phyloP scores from a whole-genome alignment of 2,888 invertebrate species.

The Meta bourneti region DNA sequence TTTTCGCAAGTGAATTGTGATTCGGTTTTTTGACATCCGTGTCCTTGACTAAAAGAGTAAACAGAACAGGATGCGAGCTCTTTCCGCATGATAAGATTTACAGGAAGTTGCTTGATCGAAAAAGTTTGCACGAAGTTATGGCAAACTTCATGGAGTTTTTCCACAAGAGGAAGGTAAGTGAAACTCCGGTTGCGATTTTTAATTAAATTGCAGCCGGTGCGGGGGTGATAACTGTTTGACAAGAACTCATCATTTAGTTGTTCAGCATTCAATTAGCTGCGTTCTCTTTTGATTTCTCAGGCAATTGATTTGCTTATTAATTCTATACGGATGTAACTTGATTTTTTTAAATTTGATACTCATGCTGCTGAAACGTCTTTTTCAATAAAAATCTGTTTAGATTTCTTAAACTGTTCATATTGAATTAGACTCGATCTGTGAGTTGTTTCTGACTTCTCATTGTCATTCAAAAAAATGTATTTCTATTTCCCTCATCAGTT shows the following conservation, averaged over 20 bases:
- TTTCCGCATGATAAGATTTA: conserved; percentile 73
- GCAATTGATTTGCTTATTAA: neutral
- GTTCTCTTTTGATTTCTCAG: neutral
- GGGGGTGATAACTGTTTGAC: neutral
- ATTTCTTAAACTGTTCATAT: too few species aligned
- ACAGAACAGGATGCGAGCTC: conserved; percentile 55
- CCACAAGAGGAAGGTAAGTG: conserved; percentile 69
- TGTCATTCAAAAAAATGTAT: too few species aligned
- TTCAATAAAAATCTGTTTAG: too few species aligned
- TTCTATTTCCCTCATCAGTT: too few species aligned
- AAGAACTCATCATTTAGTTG: too few species aligned
- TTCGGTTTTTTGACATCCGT: conserved; percentile 14
- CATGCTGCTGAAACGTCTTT: too few species aligned
- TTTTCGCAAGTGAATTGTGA: neutral
- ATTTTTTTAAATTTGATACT: too few species aligned
- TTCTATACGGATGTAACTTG: neutral
- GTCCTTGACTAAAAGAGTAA: conserved; percentile 59
- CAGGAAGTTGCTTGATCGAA: conserved; percentile 37
- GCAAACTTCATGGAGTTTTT: conserved; percentile 76
- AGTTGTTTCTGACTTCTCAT: too few species aligned
- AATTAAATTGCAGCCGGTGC: conserved; percentile 32
- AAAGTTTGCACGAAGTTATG: conserved; percentile 53
- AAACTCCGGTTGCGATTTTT: neutral
- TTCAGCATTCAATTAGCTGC: too few species aligned
- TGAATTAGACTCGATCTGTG: too few species aligned